phyloP scores from a whole-genome alignment of 1,140 invertebrate species.

The Ips nitidus region DNA sequence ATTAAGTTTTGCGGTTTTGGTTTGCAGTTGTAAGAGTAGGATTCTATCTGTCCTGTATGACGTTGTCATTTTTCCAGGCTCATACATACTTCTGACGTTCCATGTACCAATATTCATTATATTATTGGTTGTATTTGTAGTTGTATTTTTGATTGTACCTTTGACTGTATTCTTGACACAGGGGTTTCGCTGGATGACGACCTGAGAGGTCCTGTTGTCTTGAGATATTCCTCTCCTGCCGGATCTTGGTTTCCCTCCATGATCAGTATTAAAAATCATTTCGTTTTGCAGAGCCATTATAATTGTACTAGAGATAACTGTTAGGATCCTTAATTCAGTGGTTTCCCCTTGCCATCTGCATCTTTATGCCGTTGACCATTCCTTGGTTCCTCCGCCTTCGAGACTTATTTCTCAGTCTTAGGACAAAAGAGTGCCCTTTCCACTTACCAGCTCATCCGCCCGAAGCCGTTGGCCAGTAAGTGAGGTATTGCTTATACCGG shows the following conservation, averaged over 20 bases:
- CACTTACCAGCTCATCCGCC: neutral
- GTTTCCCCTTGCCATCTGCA: neutral
- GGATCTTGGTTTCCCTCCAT: constrained; percentile 11
- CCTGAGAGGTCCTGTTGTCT: constrained; percentile 8
- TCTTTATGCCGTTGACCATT: neutral
- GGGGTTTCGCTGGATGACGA: neutral
- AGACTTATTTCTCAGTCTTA: too few species aligned
- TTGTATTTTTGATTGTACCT: neutral
- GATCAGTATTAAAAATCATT: constrained; percentile 9
- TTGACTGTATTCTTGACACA: constrained; percentile 9
- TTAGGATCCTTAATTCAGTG: neutral
- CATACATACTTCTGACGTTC: too few species aligned
- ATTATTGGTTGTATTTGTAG: neutral
- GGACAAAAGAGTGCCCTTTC: too few species aligned
- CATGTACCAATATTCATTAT: too few species aligned
- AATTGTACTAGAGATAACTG: constrained; percentile 4
- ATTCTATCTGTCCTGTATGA: too few species aligned
- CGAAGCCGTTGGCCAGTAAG: constrained; percentile 12
- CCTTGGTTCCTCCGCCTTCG: too few species aligned
- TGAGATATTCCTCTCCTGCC: neutral
- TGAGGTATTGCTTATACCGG: constrained; percentile 17
- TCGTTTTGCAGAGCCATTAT: constrained; percentile 7
- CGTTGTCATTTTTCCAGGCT: too few species aligned
- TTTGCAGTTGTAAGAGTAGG: too few species aligned
- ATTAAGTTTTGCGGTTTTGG: too few species aligned